These are phyloP conservation scores for Gonioctena quinquepunctata DNA, from an alignment of 1,140 invertebrate species.

Conservation along the genomic window DNA sequence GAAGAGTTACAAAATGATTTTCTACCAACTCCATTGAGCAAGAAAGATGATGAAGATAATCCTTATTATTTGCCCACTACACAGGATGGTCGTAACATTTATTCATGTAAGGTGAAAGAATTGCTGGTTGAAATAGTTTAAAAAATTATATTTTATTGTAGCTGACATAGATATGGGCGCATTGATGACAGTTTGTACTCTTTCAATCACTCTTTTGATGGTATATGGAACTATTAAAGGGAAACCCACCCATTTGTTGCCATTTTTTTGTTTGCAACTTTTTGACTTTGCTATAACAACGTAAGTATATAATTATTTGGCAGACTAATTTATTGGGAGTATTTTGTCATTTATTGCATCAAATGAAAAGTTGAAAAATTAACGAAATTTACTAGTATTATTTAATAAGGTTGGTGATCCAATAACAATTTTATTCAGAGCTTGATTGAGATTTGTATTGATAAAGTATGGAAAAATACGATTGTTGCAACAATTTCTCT, in stretches of 20 bases:
- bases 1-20: slow-evolving; percentile 53
- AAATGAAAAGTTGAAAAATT: no score
- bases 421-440: no score
- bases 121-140: not conserved
- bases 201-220: slow-evolving; percentile 78
- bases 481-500: no score
- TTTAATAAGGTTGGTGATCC: no score
- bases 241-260: slow-evolving; percentile 79
- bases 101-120: slow-evolving; percentile 58
- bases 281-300: slow-evolving; percentile 87
- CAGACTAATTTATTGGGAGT: no score
- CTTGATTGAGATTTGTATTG: no score
- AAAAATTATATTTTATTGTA: slow-evolving; percentile 54
- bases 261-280: slow-evolving; percentile 86
- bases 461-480: no score
- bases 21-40: slow-evolving; percentile 70
- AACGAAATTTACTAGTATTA: no score
- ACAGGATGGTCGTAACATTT: slow-evolving; percentile 63
- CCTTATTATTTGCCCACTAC: slow-evolving; percentile 60
- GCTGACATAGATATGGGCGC: slow-evolving; percentile 80
- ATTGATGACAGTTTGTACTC: slow-evolving; percentile 76
- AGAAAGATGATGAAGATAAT: slow-evolving; percentile 60
- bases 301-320: slow-evolving; percentile 59
- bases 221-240: slow-evolving; percentile 81
- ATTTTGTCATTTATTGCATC: no score